Evolutionary conservation across 2,888 invertebrate genomes (phyloP), one percentile per base, ranked within the genome.

Genomic region (Napeogenes sylphis): DNA sequence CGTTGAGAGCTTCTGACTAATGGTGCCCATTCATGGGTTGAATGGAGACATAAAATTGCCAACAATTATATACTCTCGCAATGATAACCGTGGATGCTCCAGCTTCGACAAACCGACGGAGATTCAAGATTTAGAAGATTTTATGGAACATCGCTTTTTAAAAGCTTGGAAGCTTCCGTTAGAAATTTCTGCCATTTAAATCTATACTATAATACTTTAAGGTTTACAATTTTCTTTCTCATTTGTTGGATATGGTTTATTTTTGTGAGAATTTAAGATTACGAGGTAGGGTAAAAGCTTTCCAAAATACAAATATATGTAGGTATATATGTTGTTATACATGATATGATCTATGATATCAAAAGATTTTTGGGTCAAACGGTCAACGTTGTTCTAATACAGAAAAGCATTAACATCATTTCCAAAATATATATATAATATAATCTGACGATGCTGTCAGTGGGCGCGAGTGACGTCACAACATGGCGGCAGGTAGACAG

Each of bases 61-160:
- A 87, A 87, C 90, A 89, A 90, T 90, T 90, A 90, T 86, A 87
- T 85, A 84, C 90, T 90, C 84, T 79, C 76, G 81, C 83, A 89
- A 89, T 90, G 90, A 90, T 90, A 90, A 90, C 89, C 75, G 80
- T 78, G 80, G 87, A 87, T 87, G 82, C 78, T 82, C 74, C 73
- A 69, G 72, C 79, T 76, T 76, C 80, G 77, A 77, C 80, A 86
- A 86, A 84, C 83, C 82, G 75, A 75, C 74, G 76, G 65, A 68
- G 65, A 66, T 63, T 65, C 68, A 64, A 62, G 65, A 73, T 71
- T 73, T 71, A 74, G 73, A 70, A 72, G 66, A 68, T 69, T 71
- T 70, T 66, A 65, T 68, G 67, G 68, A 70, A 67, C 65, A 63
- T 63, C 66, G 62, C 63, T 65, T 67, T 67, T 67, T 59, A 67